phyloP scores from a whole-genome alignment of 2,888 invertebrate genomes.

The Ochropleura plecta region DNA sequence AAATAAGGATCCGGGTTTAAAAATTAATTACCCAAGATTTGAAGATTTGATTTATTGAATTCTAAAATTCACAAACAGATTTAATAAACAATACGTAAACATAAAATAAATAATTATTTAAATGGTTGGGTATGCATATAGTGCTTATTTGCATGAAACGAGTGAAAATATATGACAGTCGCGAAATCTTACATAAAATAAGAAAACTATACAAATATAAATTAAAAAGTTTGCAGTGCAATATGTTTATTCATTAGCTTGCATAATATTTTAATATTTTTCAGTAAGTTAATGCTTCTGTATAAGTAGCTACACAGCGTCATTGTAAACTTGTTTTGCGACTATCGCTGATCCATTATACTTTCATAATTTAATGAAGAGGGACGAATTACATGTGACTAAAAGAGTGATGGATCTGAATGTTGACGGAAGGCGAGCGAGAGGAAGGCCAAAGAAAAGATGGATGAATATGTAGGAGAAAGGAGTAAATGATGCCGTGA shows the following conservation, averaged over 20 bases:
- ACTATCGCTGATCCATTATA: background rate
- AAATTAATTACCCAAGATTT: background rate
- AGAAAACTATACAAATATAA: conserved; percentile 2
- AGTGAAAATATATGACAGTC: conserved; percentile 22
- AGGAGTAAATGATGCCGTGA: no score
- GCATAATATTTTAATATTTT: conserved; percentile 38
- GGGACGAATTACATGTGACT: no score
- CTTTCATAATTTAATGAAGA: background rate
- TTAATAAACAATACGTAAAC: background rate
- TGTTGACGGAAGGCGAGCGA: no score
- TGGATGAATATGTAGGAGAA: no score
- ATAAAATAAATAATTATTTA: background rate
- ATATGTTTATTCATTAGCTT: conserved; percentile 41
- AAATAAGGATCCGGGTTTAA: background rate
- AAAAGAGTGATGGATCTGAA: no score
- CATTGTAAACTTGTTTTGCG: background rate
- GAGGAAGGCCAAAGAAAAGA: no score
- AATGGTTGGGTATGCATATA: conserved; percentile 7
- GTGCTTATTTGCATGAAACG: conserved; percentile 24
- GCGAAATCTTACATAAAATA: conserved; percentile 27
- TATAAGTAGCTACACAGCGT: background rate
- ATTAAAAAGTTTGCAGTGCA: conserved; percentile 32
- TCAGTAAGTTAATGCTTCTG: background rate
- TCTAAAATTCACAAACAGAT: background rate
- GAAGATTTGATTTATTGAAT: no score